Evolutionary conservation across 1,140 invertebrate species (phyloP).

Genomic region (Dendrolimus punctatus): DNA sequence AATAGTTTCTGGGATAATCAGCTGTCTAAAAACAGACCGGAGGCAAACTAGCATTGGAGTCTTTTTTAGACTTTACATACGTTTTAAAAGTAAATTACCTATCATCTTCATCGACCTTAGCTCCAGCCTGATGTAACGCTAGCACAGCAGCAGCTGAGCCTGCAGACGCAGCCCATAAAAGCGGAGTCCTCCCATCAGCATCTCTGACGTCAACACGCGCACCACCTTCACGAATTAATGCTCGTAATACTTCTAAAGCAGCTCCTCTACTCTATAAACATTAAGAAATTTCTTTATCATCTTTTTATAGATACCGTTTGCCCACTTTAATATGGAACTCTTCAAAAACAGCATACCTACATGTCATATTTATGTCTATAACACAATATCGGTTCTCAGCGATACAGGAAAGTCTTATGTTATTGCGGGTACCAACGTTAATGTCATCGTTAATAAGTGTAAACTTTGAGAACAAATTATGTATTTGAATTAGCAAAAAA

Average conservation of each 20-base stretch:
- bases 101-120: conserved; percentile 84
- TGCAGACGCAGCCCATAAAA: conserved; percentile 97
- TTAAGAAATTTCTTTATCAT: no score
- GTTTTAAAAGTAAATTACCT: conserved; percentile 59
- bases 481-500: no score
- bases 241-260: conserved; percentile 86
- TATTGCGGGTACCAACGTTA: no score
- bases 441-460: no score
- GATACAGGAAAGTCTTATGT: no score
- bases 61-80: background rate
- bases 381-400: background rate
- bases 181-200: conserved; percentile 92
- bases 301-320: no score
- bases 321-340: no score
- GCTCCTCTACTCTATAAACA: conserved; percentile 57
- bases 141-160: conserved; percentile 93
- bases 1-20: no score
- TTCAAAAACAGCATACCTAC: no score
- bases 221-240: conserved; percentile 83
- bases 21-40: no score
- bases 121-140: conserved; percentile 87
- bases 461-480: no score
- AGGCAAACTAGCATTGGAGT: background rate
- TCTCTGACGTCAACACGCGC: conserved; percentile 90
- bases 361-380: background rate